A percentile compares a stretch with the other conserved stretches of the same genome.
Evolutionary conservation across 2,797 vertebrate species (phyloP).

Genomic region (Siniperca undulata): DNA sequence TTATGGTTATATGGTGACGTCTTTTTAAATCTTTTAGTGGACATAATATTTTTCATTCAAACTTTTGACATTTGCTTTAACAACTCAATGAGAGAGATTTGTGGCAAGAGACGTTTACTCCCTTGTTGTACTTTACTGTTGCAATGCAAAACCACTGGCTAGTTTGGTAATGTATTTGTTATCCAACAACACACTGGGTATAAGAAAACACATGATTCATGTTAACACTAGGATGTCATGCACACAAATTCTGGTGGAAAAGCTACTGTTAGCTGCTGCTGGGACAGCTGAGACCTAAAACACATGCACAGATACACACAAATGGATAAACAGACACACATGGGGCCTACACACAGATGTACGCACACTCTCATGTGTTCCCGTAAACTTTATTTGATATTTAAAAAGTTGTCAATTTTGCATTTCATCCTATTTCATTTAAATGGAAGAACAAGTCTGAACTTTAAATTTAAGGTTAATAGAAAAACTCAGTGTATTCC

Average conservation of each 20-base stretch:
- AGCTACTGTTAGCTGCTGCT: neutral
- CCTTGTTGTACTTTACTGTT: neutral
- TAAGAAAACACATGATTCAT: neutral
- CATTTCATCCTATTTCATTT: neutral
- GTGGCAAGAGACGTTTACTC: neutral
- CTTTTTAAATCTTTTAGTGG: constrained; percentile 3
- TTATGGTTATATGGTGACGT: neutral
- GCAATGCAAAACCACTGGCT: neutral
- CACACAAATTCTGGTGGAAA: neutral
- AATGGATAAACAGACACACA: constrained; percentile 1
- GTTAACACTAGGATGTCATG: constrained; percentile 3
- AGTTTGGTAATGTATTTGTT: constrained; percentile 8
- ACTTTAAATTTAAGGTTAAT: constrained; percentile 17
- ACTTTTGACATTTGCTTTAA: constrained; percentile 10
- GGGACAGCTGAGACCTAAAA: neutral
- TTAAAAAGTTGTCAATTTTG: neutral
- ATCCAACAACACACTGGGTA: neutral
- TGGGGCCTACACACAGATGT: neutral
- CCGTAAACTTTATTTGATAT: neutral
- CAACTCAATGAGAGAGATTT: neutral
- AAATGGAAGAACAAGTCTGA: neutral
- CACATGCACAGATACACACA: neutral
- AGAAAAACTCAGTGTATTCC: constrained; percentile 8
- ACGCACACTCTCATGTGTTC: neutral
- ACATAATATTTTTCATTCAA: neutral